Evolutionary conservation across 2,113 vertebrate species (phyloP), one percentile per base, ranked within the genome.

Genomic region (Polypterus senegalus): DNA sequence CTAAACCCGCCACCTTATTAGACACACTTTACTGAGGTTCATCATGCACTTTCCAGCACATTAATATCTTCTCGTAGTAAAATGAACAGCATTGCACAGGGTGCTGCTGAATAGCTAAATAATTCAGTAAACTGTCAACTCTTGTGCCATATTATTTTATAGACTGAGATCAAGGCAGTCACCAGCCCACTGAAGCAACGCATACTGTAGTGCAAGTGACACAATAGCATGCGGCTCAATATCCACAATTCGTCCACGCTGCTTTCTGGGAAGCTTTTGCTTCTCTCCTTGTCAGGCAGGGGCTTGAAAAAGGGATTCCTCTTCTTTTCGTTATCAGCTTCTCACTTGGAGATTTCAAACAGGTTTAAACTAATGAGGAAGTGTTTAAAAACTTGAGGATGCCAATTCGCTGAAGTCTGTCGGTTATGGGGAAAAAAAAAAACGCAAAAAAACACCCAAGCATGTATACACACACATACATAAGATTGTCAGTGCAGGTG

Each of bases 351-450:
- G 83, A 81, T 89, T 89, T 97, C 88, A 91, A 89, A 94, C 89
- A 89, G 89, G 91, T 93, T 91, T 91, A 84, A 82, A 78, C 92
- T 96, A 97, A 96, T 97, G 92, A 97, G 94, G 82, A 74, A 86
- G 76, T 84, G 81, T 85, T 86, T 92, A 92, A 89, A 92, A 80
- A 88, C 89, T 86, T 83, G 76, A 74, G 81, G 82, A 90, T 88
- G 86, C 87, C 87, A 87, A 86, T 88, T 86, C 85, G 72, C 67
- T 69, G 76, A 74, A 77, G 70, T 70, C 58, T 1, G 77, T 79
- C 73, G 74, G 76, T 75, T 70, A 77, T 62, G 66, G 75, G 66
- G 75, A 77, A 76, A 75, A 75, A 83, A 87, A 85, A 88, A 84
- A 70, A 66, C 71, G 55, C 54, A 60, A 59, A 54, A 69, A 45